Base-by-base conservation (phyloP, 2,797 vertebrate genomes). In the Poeciliopsis presidionis region DNA sequence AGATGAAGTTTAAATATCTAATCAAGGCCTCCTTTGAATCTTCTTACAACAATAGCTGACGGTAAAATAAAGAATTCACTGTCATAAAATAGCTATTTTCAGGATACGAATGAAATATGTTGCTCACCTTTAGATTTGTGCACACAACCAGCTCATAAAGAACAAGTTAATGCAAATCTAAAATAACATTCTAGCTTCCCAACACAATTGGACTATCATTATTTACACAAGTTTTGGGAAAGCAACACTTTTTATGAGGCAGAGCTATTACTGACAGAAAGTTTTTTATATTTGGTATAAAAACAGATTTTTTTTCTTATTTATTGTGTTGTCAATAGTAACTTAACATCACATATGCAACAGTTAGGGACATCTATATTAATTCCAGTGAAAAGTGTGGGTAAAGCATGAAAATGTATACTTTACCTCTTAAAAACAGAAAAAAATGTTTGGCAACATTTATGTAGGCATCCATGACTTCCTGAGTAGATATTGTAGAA, bases 1-100 rank as follows among this genome's bases (percentile, higher is more conserved):
- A 82, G 77, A 2, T 59, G 4, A 3, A 16, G 46, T 76, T 61
- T 74, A 39, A 43, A 2, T 63, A 45, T 61, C 55, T 77, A 53
- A 11, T 85, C 41, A 9, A 28, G 6, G 11, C 53, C 53, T 70
- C 36, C 5, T 63, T 20, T 59, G 71, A 22, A 72, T 74, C 4
- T 78, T 72, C 45, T 72, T 45, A 16, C 14, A 16, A 45, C 12
- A 69, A 25, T 28, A n/a, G 36, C 43, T 78, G 36, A 84, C 20
- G 74, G 57, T 78, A 39, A 11, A 2, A 74, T 6, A 22, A 53
- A 30, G 2, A 43, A 74, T 43, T 36, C 57, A 43, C 12, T 63
- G 30, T 47, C 0, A 65, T 67, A 49, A 69, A 79, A 47, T 78
- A 30, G 11, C 6, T 53, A 57, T 75, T 73, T 55, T 77, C 41